phyloP scores from a whole-genome alignment of 2,797 vertebrate genomes.

The Ibycter americanus region DNA sequence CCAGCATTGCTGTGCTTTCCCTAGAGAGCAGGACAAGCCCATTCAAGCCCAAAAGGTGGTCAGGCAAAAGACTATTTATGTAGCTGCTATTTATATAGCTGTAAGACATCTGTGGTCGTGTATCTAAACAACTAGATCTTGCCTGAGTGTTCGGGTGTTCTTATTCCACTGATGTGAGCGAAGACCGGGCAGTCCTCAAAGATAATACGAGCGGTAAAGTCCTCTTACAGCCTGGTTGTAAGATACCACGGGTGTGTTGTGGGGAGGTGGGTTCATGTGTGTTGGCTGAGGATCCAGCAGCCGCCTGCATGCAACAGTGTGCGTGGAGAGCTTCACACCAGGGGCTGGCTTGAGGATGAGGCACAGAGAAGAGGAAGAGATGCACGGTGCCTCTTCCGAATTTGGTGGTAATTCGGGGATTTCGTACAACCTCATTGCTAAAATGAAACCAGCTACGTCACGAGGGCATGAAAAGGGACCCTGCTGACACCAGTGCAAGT shows the following conservation, averaged over 20 bases:
- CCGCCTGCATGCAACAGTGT: fast-evolving
- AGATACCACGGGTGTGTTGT: fast-evolving
- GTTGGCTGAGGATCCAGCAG: background rate
- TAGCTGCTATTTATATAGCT: background rate
- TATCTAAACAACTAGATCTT: background rate
- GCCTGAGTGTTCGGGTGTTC: background rate
- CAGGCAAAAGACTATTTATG: background rate
- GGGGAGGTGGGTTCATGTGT: background rate
- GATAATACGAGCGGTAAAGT: background rate
- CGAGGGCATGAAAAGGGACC: background rate
- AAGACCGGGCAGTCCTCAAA: background rate
- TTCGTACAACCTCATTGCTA: background rate
- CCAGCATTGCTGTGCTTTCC: background rate
- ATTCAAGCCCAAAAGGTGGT: background rate
- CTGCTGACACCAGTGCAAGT: background rate
- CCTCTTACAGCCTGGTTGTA: background rate
- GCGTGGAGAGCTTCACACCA: fast-evolving
- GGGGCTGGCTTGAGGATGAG: background rate
- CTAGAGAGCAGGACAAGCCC: background rate
- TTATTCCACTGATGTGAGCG: background rate
- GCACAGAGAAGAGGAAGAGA: background rate
- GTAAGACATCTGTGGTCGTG: background rate
- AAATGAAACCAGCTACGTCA: background rate
- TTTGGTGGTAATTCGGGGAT: background rate
- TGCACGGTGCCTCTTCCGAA: background rate